Base-by-base conservation (phyloP, 2,888 invertebrate genomes). In the Mechanitis messenoides region DNA sequence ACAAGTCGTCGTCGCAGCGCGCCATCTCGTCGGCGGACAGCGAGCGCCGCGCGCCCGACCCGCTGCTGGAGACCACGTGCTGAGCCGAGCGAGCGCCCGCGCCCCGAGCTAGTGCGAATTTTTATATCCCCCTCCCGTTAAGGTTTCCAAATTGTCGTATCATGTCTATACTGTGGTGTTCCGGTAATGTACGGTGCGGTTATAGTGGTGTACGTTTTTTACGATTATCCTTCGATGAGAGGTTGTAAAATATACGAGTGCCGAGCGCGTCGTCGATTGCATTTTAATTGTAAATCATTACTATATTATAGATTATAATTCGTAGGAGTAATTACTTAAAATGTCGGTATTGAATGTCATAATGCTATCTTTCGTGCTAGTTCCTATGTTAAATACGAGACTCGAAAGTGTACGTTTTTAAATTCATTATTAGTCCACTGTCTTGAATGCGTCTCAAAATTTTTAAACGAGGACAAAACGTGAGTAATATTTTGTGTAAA, bases 141-240 rank as follows among this genome's bases (percentile, higher is more conserved):
- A 88, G 87, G 71, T 84, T 87, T 85, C 85, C 78, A 87, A 88
- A 87, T 87, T 85, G 80, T 85, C 76, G 83, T 87, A 85, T 79
- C 75, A 80, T 80, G 78, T 77, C 65, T 64, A 65, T 68, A 62
- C 73, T 31, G 72, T 75, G 72, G 73, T 71, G 71, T 74, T 71
- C 70, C 69, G 71, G 73, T 75, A 78, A 75, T 75, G 79, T 76
- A 74, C 68, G 72, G 74, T 75, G 73, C 76, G 77, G 50, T 50
- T 50, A 74, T 75, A 72, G 72, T 75, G 50, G 69, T 77, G 83
- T 76, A 78, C 76, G 81, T 76, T 80, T 78, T 35, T 76, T 76
- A 77, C 81, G 75, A 76, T 79, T 81, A 81, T 80, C 73, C 78
- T 74, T 79, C 77, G 82, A 79, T 81, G 78, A 73, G 80, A 82